A percentile compares a stretch with the other conserved stretches of the same genome.
Evolutionary conservation across 1,140 invertebrate species (phyloP).

Genomic region (Dinothrombium tinctorium): DNA sequence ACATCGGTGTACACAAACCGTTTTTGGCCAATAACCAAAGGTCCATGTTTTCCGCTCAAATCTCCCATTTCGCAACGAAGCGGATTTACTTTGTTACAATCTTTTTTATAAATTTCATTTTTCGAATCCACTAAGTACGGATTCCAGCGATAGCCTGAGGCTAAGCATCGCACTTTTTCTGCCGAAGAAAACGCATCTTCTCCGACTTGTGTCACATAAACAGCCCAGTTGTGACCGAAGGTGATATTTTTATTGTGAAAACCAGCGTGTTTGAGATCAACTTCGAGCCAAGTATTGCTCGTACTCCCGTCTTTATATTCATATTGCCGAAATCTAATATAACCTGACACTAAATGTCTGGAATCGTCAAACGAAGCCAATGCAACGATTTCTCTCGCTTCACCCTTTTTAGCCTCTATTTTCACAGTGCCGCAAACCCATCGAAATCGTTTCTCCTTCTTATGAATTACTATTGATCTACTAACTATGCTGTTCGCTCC

Average conservation of each 20-base stretch:
- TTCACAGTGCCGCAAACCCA: slow-evolving; percentile 65
- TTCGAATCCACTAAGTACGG: slow-evolving; percentile 68
- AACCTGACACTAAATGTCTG: slow-evolving; percentile 47
- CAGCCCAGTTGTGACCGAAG: slow-evolving; percentile 62
- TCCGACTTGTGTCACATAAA: slow-evolving; percentile 77
- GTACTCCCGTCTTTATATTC: slow-evolving; percentile 57
- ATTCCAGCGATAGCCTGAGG: slow-evolving; percentile 75
- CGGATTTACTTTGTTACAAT: slow-evolving; percentile 64
- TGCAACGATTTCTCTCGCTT: slow-evolving; percentile 53
- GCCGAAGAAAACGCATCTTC: slow-evolving; percentile 63
- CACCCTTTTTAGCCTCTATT: slow-evolving; percentile 45
- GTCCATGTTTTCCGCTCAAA: slow-evolving; percentile 52
- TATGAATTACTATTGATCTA: slow-evolving; percentile 56
- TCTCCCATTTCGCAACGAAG: slow-evolving; percentile 81
- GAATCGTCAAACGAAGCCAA: slow-evolving; percentile 82
- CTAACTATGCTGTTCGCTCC: slow-evolving; percentile 58
- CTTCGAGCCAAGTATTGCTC: slow-evolving; percentile 68
- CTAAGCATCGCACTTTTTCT: slow-evolving; percentile 52
- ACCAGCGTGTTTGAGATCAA: slow-evolving; percentile 33
- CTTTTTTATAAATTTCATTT: slow-evolving; percentile 55
- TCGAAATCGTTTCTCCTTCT: slow-evolving; percentile 27
- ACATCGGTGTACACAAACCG: slow-evolving; percentile 54
- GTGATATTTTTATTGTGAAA: slow-evolving; percentile 14
- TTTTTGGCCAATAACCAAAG: slow-evolving; percentile 51
- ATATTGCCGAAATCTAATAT: slow-evolving; percentile 63